Evolutionary conservation across 2,797 vertebrate species (phyloP).

Genomic region (Phrynocephalus forsythii): DNA sequence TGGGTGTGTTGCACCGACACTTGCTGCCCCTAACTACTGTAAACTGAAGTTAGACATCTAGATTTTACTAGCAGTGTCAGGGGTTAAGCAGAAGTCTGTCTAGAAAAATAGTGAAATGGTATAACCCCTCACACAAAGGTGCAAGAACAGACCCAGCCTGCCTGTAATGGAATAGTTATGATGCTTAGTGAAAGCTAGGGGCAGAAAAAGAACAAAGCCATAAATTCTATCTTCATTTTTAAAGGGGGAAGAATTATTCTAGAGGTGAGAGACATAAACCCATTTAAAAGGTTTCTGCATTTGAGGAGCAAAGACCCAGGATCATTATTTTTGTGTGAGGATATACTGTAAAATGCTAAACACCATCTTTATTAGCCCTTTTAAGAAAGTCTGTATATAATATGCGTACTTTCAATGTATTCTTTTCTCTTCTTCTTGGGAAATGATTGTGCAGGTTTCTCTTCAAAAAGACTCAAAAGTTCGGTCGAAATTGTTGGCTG

Average conservation of each 20-base stretch:
- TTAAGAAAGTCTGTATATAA: constrained; percentile 64
- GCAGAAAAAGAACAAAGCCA: constrained; percentile 65
- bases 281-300: constrained; percentile 67
- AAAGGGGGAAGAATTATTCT: constrained; percentile 40
- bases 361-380: constrained; percentile 57
- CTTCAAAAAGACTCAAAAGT: constrained; percentile 47
- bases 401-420: constrained; percentile 49
- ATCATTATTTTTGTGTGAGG: constrained; percentile 68
- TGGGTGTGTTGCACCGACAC: background rate
- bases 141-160: constrained; percentile 23
- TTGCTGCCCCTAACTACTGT: constrained; percentile 35
- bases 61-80: constrained; percentile 46
- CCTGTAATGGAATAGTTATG: constrained; percentile 54
- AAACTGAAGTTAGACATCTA: constrained; percentile 47
- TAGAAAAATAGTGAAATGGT: constrained; percentile 58
- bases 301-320: constrained; percentile 64
- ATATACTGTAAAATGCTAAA: constrained; percentile 68
- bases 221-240: constrained; percentile 61
- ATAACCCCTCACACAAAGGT: constrained; percentile 13
- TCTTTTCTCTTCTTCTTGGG: constrained; percentile 44
- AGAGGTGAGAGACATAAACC: constrained; percentile 55
- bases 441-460: constrained; percentile 54
- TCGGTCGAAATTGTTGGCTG: background rate
- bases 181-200: constrained; percentile 60
- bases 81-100: constrained; percentile 55